These are phyloP conservation scores for Orthosia incerta DNA, from an alignment of 2,888 invertebrate genomes.

Conservation along the genomic window DNA sequence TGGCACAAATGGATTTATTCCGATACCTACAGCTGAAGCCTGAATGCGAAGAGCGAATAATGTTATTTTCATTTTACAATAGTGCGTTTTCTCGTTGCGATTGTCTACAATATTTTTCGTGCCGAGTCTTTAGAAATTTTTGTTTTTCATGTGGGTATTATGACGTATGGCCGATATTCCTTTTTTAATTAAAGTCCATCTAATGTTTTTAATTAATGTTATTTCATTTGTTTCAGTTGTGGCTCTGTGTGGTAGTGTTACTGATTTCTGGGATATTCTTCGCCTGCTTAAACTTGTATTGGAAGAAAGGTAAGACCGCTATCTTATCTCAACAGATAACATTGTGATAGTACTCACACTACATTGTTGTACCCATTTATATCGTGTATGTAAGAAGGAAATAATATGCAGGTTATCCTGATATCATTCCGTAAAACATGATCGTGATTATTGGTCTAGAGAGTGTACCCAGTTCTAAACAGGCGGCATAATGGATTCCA, in stretches of 20 bases:
- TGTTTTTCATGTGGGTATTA: too few species aligned
- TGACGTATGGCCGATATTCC: not conserved
- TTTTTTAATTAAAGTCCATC: too few species aligned
- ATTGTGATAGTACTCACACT: constrained; percentile 50
- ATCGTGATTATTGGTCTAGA: constrained; percentile 2
- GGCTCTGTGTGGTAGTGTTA: constrained; percentile 93
- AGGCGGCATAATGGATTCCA: not conserved
- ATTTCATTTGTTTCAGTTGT: constrained; percentile 86
- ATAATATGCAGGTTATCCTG: constrained; percentile 17
- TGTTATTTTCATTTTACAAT: not conserved
- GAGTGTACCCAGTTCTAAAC: not conserved
- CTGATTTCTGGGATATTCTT: constrained; percentile 93
- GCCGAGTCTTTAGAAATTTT: not conserved
- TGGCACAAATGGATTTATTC: constrained; percentile 6
- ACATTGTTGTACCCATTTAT: constrained; percentile 38
- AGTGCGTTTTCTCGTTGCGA: not conserved
- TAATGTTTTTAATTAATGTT: constrained; percentile 5
- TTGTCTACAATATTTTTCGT: not conserved
- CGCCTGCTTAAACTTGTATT: constrained; percentile 93
- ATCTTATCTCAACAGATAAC: constrained; percentile 62
- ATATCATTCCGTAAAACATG: constrained; percentile 10
- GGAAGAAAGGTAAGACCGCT: constrained; percentile 92
- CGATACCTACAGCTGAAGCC: not conserved
- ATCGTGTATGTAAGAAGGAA: constrained; percentile 17
- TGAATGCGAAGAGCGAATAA: constrained; percentile 16